phyloP scores from a whole-genome alignment of 1,140 invertebrate species.

The Reticulitermes speratus region DNA sequence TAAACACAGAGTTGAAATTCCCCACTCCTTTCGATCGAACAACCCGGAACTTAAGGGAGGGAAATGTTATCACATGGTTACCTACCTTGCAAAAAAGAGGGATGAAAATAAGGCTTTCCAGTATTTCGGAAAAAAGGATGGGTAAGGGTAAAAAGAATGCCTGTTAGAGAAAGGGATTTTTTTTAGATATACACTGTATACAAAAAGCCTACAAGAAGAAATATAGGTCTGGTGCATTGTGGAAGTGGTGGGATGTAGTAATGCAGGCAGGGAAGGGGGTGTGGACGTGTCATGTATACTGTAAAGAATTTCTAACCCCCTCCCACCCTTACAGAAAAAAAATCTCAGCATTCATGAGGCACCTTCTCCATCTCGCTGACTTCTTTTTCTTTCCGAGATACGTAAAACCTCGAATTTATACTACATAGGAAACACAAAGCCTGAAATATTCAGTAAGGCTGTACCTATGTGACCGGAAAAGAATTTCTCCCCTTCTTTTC shows the following conservation, averaged over 20 bases:
- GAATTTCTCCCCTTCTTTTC: background rate
- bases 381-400: background rate
- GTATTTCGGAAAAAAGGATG: conserved; percentile 4
- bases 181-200: background rate
- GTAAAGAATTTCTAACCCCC: background rate
- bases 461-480: background rate
- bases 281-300: conserved; percentile 7
- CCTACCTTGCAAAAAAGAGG: background rate
- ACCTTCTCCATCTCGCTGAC: conserved; percentile 9
- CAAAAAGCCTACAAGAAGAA: background rate
- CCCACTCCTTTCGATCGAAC: background rate
- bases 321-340: background rate
- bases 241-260: background rate
- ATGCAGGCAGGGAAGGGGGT: background rate
- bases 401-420: conserved; percentile 7
- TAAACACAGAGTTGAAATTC: background rate
- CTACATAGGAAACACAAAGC: background rate
- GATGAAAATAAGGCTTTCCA: conserved; percentile 5
- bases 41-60: background rate
- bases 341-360: conserved; percentile 1
- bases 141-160: background rate
- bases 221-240: background rate
- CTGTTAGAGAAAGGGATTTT: background rate
- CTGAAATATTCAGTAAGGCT: background rate
- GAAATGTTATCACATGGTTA: conserved; percentile 14